Conservation (phyloP, 1,140 invertebrate genomes). For the Zaprionus vittiger region DNA sequence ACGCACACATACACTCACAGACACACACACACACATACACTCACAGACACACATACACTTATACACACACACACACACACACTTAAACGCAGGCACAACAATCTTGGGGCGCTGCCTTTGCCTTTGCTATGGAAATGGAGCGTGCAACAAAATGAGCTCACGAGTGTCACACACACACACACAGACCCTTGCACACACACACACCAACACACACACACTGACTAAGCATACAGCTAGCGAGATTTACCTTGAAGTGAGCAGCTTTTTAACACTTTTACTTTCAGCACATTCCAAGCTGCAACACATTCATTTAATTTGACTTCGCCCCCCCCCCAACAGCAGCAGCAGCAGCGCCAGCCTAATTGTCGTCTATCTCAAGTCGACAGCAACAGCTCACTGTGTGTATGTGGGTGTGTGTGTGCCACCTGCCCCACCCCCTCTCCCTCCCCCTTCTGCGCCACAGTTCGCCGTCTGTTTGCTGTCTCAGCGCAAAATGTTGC, state of each 20-base stretch:
- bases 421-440: neutral
- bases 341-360: conserved; percentile 37
- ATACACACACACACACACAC: conserved; percentile 33
- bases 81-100: conserved; percentile 28
- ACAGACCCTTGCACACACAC: conserved; percentile 2
- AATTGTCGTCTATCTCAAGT: conserved; percentile 78
- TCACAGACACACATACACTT: conserved; percentile 15
- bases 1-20: conserved; percentile 14
- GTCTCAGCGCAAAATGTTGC: conserved; percentile 78
- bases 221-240: conserved; percentile 39
- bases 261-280: conserved; percentile 79
- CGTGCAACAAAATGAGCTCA: conserved; percentile 61
- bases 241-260: conserved; percentile 79
- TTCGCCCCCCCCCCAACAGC: conserved; percentile 8
- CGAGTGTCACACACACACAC: conserved; percentile 60
- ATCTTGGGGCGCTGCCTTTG: conserved; percentile 31
- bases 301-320: conserved; percentile 78
- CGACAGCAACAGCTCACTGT: conserved; percentile 35
- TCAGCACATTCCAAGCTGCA: conserved; percentile 46
- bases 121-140: conserved; percentile 64
- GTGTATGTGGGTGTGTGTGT: neutral
- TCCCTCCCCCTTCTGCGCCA: neutral
- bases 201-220: conserved; percentile 16
- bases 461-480: conserved; percentile 65
- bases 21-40: conserved; percentile 30